phyloP scores from a whole-genome alignment of 37 sponge, comb jelly and placozoan species.

The Agelas oroides region DNA sequence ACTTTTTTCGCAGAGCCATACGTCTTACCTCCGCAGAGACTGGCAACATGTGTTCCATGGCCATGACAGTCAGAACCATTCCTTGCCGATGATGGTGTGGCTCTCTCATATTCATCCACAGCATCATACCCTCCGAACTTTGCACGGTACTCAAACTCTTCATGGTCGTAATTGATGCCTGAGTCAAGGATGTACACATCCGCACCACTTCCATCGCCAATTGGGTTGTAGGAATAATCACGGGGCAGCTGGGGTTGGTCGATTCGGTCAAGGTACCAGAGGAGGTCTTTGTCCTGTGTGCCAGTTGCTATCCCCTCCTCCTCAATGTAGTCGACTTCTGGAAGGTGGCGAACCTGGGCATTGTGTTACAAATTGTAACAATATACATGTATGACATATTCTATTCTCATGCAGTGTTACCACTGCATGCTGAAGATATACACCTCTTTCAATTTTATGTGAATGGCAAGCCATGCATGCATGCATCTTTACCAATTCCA shows the following conservation, averaged over 20 bases:
- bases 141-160: constrained; percentile 61
- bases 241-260: constrained; percentile 59
- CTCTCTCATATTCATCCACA: constrained; percentile 25
- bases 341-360: constrained; percentile 44
- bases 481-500: constrained; percentile 70
- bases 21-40: constrained; percentile 71
- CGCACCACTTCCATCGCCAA: constrained; percentile 69
- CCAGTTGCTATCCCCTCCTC: constrained; percentile 62
- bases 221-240: constrained; percentile 65
- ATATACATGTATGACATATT: neutral
- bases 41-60: constrained; percentile 84
- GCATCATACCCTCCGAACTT: constrained; percentile 64
- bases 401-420: no score
- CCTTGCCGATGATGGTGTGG: neutral
- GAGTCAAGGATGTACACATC: constrained; percentile 77
- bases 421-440: no score
- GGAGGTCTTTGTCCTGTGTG: neutral
- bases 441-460: neutral
- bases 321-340: constrained; percentile 69
- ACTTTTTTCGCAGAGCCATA: constrained; percentile 72
- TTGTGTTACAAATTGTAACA: neutral
- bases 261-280: constrained; percentile 58
- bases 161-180: constrained; percentile 75
- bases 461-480: no score
- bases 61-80: constrained; percentile 77